Percentiles rank a stretch among this genome's conserved stretches.
These are phyloP conservation scores for Acronicta aceris DNA, from an alignment of 2,888 invertebrate species.

Conservation along the genomic window DNA sequence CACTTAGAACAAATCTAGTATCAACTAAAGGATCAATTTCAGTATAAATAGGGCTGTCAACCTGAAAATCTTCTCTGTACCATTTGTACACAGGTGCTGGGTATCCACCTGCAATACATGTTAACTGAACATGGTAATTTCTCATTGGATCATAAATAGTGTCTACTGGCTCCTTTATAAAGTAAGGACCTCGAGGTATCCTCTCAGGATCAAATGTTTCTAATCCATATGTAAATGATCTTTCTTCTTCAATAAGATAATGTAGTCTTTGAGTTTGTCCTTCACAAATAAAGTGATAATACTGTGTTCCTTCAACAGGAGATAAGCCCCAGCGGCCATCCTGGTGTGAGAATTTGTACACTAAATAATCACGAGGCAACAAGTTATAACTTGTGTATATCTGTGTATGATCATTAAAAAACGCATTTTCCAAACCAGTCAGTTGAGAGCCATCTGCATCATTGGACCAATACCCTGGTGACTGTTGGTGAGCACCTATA, in stretches of 20 bases:
- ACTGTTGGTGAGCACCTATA: constrained; percentile 93
- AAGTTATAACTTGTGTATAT: constrained; percentile 83
- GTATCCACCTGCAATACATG: constrained; percentile 95
- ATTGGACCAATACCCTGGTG: constrained; percentile 94
- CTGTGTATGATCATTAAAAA: constrained; percentile 90
- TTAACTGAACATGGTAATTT: constrained; percentile 93
- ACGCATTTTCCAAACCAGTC: constrained; percentile 94
- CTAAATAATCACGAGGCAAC: constrained; percentile 92
- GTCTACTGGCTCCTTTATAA: constrained; percentile 95
- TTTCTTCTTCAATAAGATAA: constrained; percentile 92
- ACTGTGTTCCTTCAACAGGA: constrained; percentile 93
- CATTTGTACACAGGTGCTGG: constrained; percentile 97
- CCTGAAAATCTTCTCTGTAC: constrained; percentile 96
- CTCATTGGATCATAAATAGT: constrained; percentile 95
- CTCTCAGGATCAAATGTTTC: constrained; percentile 94
- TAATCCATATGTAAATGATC: constrained; percentile 95
- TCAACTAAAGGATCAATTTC: constrained; percentile 94
- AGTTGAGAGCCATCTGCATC: constrained; percentile 95
- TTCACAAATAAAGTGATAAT: constrained; percentile 96
- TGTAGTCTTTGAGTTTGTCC: constrained; percentile 93
- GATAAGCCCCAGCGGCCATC: constrained; percentile 95
- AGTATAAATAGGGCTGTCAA: constrained; percentile 92
- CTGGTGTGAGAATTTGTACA: constrained; percentile 93
- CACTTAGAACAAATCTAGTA: constrained; percentile 95
- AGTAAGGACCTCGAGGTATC: constrained; percentile 96